Percentiles rank a stretch among this genome's conserved stretches.
These are phyloP conservation scores for Puntigrus tetrazona DNA, from an alignment of 2,113 vertebrate species.

Conservation along the genomic window DNA sequence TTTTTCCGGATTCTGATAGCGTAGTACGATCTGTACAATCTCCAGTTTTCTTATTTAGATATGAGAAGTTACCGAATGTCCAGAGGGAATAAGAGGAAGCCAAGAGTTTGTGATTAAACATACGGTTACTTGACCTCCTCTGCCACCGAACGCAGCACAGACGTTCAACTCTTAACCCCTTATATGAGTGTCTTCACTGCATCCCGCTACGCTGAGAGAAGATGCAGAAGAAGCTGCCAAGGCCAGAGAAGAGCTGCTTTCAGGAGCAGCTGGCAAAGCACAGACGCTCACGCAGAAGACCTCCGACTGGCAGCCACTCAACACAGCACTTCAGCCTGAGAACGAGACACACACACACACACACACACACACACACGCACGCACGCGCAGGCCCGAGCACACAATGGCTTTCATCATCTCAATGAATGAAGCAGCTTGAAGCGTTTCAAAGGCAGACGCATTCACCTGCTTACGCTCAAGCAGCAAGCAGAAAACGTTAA, in stretches of 20 bases:
- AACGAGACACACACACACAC: not conserved
- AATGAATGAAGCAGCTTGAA: constrained; percentile 60
- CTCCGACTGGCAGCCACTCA: constrained; percentile 57
- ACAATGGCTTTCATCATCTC: constrained; percentile 65
- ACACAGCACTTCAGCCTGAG: constrained; percentile 38
- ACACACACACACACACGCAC: too few species aligned
- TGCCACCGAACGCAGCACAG: not conserved
- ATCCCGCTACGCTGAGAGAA: constrained; percentile 52
- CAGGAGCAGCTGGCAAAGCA: constrained; percentile 56
- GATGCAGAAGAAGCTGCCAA: constrained; percentile 40
- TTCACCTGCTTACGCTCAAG: constrained; percentile 48
- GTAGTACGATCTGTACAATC: not conserved
- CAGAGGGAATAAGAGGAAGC: not conserved
- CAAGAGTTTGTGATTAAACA: not conserved
- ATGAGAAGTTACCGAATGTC: not conserved
- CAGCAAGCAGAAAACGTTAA: constrained; percentile 12
- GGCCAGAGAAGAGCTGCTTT: constrained; percentile 48
- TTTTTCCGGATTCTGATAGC: not conserved
- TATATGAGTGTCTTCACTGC: constrained; percentile 9
- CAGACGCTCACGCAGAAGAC: constrained; percentile 58
- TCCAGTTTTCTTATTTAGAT: not conserved
- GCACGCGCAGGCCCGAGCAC: not conserved
- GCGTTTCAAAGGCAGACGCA: constrained; percentile 29
- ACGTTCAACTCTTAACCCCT: not conserved
- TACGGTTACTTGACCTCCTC: not conserved